These are phyloP conservation scores for Cremastinae sp. DNA, from an alignment of 2,888 invertebrate species.

Conservation along the genomic window DNA sequence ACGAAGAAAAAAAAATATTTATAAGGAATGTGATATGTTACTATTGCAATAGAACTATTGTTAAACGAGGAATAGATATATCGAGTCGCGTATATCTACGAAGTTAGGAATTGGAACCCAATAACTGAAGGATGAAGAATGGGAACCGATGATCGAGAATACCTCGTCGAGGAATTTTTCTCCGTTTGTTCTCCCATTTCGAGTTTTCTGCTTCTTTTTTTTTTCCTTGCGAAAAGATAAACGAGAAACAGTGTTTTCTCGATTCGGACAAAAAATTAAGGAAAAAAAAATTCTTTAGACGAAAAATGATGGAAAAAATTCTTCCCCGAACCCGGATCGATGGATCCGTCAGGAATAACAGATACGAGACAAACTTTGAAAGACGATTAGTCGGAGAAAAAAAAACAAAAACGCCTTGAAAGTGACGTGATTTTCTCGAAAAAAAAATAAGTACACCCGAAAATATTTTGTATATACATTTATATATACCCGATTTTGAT, in stretches of 20 bases:
- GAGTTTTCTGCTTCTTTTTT: no score
- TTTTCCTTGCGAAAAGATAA: no score
- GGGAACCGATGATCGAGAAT: slow-evolving; percentile 29
- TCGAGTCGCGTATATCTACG: slow-evolving; percentile 17
- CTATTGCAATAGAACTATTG: slow-evolving; percentile 77
- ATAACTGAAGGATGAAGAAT: slow-evolving; percentile 18
- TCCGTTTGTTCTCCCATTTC: background rate
- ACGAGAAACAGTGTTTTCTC: background rate
- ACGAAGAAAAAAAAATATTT: slow-evolving; percentile 60
- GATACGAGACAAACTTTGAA: background rate
- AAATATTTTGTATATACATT: slow-evolving; percentile 74
- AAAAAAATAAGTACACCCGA: slow-evolving; percentile 66
- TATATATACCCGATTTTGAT: slow-evolving; percentile 60
- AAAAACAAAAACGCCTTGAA: slow-evolving; percentile 32
- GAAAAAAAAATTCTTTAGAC: slow-evolving; percentile 2
- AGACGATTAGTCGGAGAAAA: background rate
- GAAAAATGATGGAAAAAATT: slow-evolving; percentile 37
- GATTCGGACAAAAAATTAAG: no score
- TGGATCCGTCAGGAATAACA: background rate
- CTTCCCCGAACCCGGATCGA: no score
- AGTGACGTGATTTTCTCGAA: slow-evolving; percentile 72
- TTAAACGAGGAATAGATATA: slow-evolving; percentile 60
- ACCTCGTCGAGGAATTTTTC: no score
- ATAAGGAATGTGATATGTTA: slow-evolving; percentile 75
- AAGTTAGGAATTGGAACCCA: slow-evolving; percentile 11